Conservation (phyloP, 2,113 vertebrate genomes). For the Sisor rabdophorus region DNA sequence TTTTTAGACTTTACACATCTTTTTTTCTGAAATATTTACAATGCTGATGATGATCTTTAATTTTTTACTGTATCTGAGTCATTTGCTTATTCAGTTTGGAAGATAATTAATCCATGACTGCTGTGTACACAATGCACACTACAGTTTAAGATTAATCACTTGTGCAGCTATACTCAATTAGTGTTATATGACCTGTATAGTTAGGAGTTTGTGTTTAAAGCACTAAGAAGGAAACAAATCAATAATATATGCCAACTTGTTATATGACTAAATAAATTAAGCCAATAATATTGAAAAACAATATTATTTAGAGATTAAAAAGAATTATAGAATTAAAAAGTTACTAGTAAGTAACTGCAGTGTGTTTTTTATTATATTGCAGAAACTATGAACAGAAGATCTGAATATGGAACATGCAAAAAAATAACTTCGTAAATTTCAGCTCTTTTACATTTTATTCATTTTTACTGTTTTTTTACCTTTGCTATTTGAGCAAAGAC, state of each 20-base stretch:
- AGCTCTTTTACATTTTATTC: background rate
- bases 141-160: slow-evolving; percentile 39
- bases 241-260: slow-evolving; percentile 31
- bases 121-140: slow-evolving; percentile 39
- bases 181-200: slow-evolving; percentile 16
- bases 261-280: slow-evolving; percentile 14
- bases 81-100: slow-evolving; percentile 26
- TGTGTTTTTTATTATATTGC: background rate
- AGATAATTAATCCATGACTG: slow-evolving; percentile 43
- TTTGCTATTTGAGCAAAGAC: background rate
- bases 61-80: slow-evolving; percentile 42
- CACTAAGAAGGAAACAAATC: slow-evolving; percentile 25
- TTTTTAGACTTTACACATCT: background rate
- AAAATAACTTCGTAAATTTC: background rate
- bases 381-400: background rate
- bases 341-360: background rate
- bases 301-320: background rate
- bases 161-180: slow-evolving; percentile 22
- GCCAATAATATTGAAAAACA: slow-evolving; percentile 7
- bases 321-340: background rate
- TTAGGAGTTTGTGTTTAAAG: slow-evolving; percentile 21
- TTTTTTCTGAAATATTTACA: slow-evolving; percentile 26
- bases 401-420: background rate
- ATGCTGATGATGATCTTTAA: slow-evolving; percentile 41
- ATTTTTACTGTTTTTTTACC: background rate